A percentile compares a stretch with the other conserved stretches of the same genome.
Evolutionary conservation across 2,888 invertebrate species (phyloP).

Genomic region (Aspidapion aeneum): DNA sequence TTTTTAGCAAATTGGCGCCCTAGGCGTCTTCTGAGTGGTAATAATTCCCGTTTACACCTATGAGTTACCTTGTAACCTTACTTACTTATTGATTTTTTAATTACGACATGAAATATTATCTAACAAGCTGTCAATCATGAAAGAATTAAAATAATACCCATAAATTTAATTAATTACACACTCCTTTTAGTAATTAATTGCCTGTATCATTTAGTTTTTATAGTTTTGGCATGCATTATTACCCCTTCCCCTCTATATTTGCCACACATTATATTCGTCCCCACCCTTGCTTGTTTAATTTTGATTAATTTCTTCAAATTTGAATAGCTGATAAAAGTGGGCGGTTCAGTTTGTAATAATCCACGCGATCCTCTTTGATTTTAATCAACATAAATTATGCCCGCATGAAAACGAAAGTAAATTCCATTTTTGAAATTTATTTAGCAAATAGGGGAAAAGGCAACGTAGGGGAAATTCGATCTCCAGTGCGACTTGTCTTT

Average conservation of each 20-base stretch:
- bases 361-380: neutral
- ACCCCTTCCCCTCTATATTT: slow-evolving; percentile 33
- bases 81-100: slow-evolving; percentile 47
- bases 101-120: slow-evolving; percentile 23
- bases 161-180: slow-evolving; percentile 20
- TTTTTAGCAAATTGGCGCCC: slow-evolving; percentile 31
- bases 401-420: neutral
- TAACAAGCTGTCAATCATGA: slow-evolving; percentile 32
- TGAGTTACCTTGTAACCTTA: slow-evolving; percentile 45
- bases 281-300: slow-evolving; percentile 23
- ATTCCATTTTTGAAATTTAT: neutral
- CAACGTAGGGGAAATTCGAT: too few relatives aligned
- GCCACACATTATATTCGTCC: slow-evolving; percentile 10
- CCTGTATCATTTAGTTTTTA: slow-evolving; percentile 38
- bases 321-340: slow-evolving; percentile 19
- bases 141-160: slow-evolving; percentile 24
- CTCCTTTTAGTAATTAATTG: slow-evolving; percentile 17
- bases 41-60: slow-evolving; percentile 34
- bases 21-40: slow-evolving; percentile 12
- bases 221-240: slow-evolving; percentile 39
- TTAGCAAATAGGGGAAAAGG: neutral
- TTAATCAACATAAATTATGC: neutral
- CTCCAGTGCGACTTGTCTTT: too few relatives aligned
- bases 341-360: slow-evolving; percentile 3
- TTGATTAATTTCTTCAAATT: slow-evolving; percentile 28